Evolutionary conservation across 2,888 invertebrate genomes (phyloP), one percentile per base, ranked within the genome.

Genomic region (Phalera bucephala): DNA sequence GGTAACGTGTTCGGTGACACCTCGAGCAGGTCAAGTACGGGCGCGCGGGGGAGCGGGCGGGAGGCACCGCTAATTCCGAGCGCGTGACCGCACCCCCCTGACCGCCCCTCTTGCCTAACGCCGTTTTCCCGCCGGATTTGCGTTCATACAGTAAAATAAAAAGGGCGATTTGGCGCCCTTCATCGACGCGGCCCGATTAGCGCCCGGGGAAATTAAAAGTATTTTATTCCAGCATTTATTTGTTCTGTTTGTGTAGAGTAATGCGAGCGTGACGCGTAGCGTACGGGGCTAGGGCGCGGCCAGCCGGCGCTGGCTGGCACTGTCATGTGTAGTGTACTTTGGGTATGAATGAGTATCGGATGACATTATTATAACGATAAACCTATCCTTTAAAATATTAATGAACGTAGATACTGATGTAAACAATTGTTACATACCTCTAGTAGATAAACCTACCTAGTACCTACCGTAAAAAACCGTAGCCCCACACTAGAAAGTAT

Each of bases 161-260:
- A 87, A 86, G 85, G 86, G 84, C 86, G 86, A 84, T 84, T 84
- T 83, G 80, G 80, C 78, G 80, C 84, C 84, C 86, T 84, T 83
- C 83, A 80, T 81, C 79, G 84, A 75, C 80, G 76, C 76, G 71
- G 79, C 72, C 80, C 85, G 86, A 87, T 87, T 87, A 87, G 84
- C 83, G 86, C 83, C 86, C 81, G 76, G 87, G 86, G 87, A 86
- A 87, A 87, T 87, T 87, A 87, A 86, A 87, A 86, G 86, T 85
- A 84, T 87, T 85, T 85, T 85, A 85, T 85, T 85, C 80, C 75
- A 80, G 77, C 80, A 85, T 85, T 85, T 81, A 85, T 85, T 83
- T 79, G 73, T 75, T 79, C 82, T 85, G 80, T 85, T 85, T 82
- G 79, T 65, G 70, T 77, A 78, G 80, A 80, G 79, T 82, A 79